Evolutionary conservation across 2,888 invertebrate species (phyloP).

Genomic region (Drosophila tanythrix): DNA sequence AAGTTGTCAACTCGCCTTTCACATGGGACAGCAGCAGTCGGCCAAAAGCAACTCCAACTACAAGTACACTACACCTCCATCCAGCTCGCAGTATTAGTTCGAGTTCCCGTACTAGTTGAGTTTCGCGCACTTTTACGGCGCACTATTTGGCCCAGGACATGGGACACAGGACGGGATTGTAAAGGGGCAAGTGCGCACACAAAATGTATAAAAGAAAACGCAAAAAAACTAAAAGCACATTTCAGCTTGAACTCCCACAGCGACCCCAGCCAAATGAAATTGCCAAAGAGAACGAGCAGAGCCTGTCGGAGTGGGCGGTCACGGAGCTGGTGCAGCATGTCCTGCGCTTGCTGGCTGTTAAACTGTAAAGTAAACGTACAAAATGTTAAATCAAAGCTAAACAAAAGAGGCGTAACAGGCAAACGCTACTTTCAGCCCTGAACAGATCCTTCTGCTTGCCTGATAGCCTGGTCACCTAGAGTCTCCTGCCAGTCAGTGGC

Average conservation of each 20-base stretch:
- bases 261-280: conserved; percentile 74
- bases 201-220: conserved; percentile 51
- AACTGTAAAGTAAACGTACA: conserved; percentile 79
- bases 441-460: conserved; percentile 5
- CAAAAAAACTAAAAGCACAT: conserved; percentile 74
- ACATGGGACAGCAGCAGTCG: conserved; percentile 40
- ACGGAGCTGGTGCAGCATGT: conserved; percentile 34
- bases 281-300: conserved; percentile 43
- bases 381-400: conserved; percentile 78
- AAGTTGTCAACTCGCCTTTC: conserved; percentile 71
- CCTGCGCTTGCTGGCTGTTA: conserved; percentile 72
- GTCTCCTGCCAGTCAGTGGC: conserved; percentile 34
- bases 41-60: conserved; percentile 15
- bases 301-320: conserved; percentile 15
- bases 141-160: conserved; percentile 45
- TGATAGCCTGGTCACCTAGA: conserved; percentile 7
- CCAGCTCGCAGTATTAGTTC: conserved; percentile 39
- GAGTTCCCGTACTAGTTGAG: conserved; percentile 57
- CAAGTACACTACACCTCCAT: conserved; percentile 6
- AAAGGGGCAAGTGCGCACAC: conserved; percentile 47
- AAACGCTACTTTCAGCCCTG: conserved; percentile 25
- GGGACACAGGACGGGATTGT: conserved; percentile 40
- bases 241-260: conserved; percentile 78
- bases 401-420: conserved; percentile 76
- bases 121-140: conserved; percentile 67